phyloP scores from a whole-genome alignment of 1,140 invertebrate genomes.

The Anthonomus grandis region DNA sequence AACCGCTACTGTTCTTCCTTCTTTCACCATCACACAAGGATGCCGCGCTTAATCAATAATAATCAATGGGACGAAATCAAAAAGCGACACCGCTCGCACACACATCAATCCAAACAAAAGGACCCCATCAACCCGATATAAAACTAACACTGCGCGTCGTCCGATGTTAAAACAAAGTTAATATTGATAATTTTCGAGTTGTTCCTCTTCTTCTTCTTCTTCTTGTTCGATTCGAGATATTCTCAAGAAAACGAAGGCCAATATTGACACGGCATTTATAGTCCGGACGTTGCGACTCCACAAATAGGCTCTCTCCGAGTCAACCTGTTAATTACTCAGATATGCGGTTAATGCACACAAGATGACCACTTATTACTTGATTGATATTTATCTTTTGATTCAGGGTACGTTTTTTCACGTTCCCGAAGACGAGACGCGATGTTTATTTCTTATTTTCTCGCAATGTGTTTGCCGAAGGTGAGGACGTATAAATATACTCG shows the following conservation, averaged over 20 bases:
- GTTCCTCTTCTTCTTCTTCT: too few relatives aligned
- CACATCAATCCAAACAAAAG: slow-evolving; percentile 22
- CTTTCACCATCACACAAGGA: too few relatives aligned
- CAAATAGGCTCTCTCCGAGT: slow-evolving; percentile 48
- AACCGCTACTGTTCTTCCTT: too few relatives aligned
- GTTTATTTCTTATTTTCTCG: slow-evolving; percentile 24
- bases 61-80: too few relatives aligned
- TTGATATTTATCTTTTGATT: slow-evolving; percentile 44
- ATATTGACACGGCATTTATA: slow-evolving; percentile 50
- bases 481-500: slow-evolving; percentile 8
- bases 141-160: slow-evolving; percentile 33
- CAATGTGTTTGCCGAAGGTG: slow-evolving; percentile 22
- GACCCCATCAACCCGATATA: too few relatives aligned
- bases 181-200: slow-evolving; percentile 47
- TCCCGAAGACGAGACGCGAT: slow-evolving; percentile 11
- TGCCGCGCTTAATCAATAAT: too few relatives aligned
- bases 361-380: slow-evolving; percentile 44
- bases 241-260: slow-evolving; percentile 47
- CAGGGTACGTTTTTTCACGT: slow-evolving; percentile 20
- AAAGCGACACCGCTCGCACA: slow-evolving; percentile 23
- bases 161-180: slow-evolving; percentile 48
- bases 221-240: too few relatives aligned
- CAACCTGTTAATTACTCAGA: slow-evolving; percentile 50
- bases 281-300: slow-evolving; percentile 47
- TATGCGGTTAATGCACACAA: slow-evolving; percentile 45